Evolutionary conservation across 2,888 invertebrate species (phyloP).

Genomic region (Caenorhabditis plicata): DNA sequence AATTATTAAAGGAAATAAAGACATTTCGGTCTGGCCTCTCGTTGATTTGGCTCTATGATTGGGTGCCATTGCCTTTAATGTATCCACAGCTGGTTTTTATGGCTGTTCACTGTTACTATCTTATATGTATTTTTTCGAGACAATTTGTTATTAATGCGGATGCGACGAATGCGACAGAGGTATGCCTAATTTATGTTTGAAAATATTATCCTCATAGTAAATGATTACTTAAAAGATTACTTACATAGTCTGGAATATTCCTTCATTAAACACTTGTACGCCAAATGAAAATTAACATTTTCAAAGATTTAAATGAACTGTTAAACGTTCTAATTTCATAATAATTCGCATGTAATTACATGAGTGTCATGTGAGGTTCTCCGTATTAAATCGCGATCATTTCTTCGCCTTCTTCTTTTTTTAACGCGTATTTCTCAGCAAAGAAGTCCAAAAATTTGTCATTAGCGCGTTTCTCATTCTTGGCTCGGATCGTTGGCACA

Average conservation of each 20-base stretch:
- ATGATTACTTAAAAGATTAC: not conserved
- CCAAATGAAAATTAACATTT: no score
- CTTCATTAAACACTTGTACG: no score
- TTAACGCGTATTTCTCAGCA: constrained; percentile 38
- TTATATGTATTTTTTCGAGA: constrained; percentile 51
- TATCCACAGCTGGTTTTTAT: constrained; percentile 59
- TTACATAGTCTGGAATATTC: no score
- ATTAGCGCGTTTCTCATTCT: constrained; percentile 21
- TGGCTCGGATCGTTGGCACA: constrained; percentile 24
- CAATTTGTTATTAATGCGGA: constrained; percentile 39
- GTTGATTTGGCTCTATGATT: constrained; percentile 43
- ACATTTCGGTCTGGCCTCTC: constrained; percentile 37
- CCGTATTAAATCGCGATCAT: constrained; percentile 7
- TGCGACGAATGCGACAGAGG: constrained; percentile 34
- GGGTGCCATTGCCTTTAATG: constrained; percentile 55
- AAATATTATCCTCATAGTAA: not conserved
- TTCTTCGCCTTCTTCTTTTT: constrained; percentile 33
- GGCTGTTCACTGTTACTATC: constrained; percentile 56
- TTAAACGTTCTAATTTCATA: no score
- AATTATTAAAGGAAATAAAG: constrained; percentile 32
- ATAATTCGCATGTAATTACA: no score
- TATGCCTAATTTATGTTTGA: not conserved
- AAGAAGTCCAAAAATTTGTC: constrained; percentile 28
- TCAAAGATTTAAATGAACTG: no score
- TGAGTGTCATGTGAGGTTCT: no score